phyloP scores from a whole-genome alignment of 2,113 vertebrate genomes.

The Phoxinus phoxinus region DNA sequence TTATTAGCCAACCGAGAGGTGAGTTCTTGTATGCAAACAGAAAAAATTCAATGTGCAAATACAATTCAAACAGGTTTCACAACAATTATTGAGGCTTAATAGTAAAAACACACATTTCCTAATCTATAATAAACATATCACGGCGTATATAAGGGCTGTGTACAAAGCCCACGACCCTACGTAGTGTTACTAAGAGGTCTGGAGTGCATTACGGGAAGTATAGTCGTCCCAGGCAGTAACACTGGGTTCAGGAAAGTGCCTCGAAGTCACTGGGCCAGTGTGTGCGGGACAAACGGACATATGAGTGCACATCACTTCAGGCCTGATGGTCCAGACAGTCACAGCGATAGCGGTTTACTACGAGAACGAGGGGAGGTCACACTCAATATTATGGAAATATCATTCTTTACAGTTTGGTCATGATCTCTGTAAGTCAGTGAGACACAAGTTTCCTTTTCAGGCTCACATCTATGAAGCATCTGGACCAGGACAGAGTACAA shows the following conservation, averaged over 20 bases:
- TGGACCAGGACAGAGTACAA: slow-evolving; percentile 3
- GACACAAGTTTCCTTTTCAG: not conserved
- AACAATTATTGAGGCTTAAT: slow-evolving; percentile 56
- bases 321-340: slow-evolving; percentile 10
- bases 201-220: slow-evolving; percentile 37
- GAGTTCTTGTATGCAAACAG: slow-evolving; percentile 78
- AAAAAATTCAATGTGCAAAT: slow-evolving; percentile 77
- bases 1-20: slow-evolving; percentile 67
- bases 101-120: slow-evolving; percentile 41
- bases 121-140: slow-evolving; percentile 41
- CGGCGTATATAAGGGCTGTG: slow-evolving; percentile 41
- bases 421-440: not conserved
- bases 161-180: slow-evolving; percentile 27
- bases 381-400: not conserved
- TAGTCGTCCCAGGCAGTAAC: slow-evolving; percentile 21
- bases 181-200: slow-evolving; percentile 25
- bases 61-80: slow-evolving; percentile 69
- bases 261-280: not conserved
- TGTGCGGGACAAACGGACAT: not conserved
- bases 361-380: not conserved
- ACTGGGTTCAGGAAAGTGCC: slow-evolving; percentile 6
- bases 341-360: slow-evolving; percentile 4
- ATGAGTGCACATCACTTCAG: slow-evolving; percentile 18
- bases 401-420: not conserved
- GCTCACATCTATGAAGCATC: not conserved